Conservation (phyloP, 2,113 vertebrate genomes). For the Oxyura jamaicensis region DNA sequence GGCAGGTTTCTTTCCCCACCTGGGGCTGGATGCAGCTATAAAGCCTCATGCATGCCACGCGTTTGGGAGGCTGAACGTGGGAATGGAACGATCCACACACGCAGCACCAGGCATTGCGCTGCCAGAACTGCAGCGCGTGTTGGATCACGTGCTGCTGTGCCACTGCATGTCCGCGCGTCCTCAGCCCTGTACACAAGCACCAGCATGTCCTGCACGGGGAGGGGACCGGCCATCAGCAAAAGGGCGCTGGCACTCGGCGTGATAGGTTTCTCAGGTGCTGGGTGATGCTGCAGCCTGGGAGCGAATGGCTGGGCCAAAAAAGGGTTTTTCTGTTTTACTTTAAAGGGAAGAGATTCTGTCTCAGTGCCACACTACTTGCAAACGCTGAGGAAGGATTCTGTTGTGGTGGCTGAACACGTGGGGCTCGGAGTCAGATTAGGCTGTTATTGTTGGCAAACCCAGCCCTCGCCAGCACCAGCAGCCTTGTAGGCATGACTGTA, state of each 20-base stretch:
- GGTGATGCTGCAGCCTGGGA: neutral
- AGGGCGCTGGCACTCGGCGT: neutral
- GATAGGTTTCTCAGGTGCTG: neutral
- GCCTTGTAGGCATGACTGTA: neutral
- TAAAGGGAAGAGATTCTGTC: neutral
- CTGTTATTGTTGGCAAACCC: neutral
- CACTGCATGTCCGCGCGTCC: neutral
- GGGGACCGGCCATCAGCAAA: neutral
- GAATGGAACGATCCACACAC: accelerated
- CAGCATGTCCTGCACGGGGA: neutral
- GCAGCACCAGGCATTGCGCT: accelerated
- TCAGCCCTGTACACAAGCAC: neutral
- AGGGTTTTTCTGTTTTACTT: neutral
- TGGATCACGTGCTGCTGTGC: accelerated
- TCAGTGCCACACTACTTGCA: neutral
- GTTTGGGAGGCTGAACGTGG: accelerated
- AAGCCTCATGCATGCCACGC: accelerated
- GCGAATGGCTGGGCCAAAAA: neutral
- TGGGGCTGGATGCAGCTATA: neutral
- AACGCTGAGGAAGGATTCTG: neutral
- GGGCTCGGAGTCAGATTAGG: neutral
- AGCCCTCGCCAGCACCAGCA: neutral
- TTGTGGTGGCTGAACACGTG: neutral
- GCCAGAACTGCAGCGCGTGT: neutral
- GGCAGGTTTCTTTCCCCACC: neutral